These are phyloP conservation scores for Ctenicera cuprea DNA, from an alignment of 2,888 invertebrate genomes.

Conservation along the genomic window DNA sequence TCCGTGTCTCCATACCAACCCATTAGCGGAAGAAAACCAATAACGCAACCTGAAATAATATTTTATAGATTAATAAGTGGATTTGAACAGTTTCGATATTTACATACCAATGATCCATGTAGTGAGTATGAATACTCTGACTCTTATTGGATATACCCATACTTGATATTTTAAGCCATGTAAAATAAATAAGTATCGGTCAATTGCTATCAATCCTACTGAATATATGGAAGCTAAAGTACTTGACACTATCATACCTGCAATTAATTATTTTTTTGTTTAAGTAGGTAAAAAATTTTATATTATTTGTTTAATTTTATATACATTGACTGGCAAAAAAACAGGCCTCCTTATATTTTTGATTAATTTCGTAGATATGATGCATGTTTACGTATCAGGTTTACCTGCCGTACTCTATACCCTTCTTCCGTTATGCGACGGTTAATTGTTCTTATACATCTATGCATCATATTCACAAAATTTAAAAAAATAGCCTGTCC, in stretches of 20 bases:
- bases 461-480: too few relatives aligned
- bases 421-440: too few relatives aligned
- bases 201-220: slow-evolving; percentile 79
- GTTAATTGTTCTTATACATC: too few relatives aligned
- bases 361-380: too few relatives aligned
- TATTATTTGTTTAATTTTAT: too few relatives aligned
- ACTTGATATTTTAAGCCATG: slow-evolving; percentile 79
- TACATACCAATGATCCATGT: slow-evolving; percentile 77
- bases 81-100: neutral
- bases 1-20: slow-evolving; percentile 76
- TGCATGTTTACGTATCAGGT: too few relatives aligned
- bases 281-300: too few relatives aligned
- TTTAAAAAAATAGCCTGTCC: too few relatives aligned
- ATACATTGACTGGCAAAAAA: too few relatives aligned
- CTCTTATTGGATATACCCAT: slow-evolving; percentile 77
- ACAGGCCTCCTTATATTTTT: too few relatives aligned
- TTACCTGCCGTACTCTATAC: too few relatives aligned
- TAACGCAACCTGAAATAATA: slow-evolving; percentile 72
- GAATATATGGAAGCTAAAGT: slow-evolving; percentile 80
- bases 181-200: slow-evolving; percentile 79
- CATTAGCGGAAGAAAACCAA: slow-evolving; percentile 78
- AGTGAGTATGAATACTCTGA: slow-evolving; percentile 74
- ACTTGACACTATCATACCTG: slow-evolving; percentile 79
- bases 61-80: neutral
- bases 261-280: slow-evolving; percentile 44